Conservation (phyloP, 1,140 invertebrate species). For the Solen grandis region DNA sequence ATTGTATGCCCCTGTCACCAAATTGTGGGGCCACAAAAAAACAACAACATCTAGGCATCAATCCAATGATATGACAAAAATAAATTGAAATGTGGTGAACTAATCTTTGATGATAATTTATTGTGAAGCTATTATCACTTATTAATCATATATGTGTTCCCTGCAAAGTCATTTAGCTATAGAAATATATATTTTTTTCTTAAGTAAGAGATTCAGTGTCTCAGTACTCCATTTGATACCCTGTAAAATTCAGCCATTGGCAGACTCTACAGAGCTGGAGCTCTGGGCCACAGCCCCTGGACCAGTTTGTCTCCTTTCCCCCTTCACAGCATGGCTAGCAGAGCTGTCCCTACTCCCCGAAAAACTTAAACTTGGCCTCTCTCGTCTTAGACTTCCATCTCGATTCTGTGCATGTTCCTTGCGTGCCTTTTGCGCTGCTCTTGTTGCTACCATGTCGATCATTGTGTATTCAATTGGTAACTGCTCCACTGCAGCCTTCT, state of each 20-base stretch:
- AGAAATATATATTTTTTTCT: too few relatives aligned
- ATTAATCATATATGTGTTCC: too few relatives aligned
- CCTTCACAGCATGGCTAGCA: neutral
- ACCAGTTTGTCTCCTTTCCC: constrained; percentile 29
- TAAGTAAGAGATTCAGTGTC: too few relatives aligned
- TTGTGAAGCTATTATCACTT: too few relatives aligned
- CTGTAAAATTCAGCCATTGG: neutral
- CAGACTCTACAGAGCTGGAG: too few relatives aligned
- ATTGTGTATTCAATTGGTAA: constrained; percentile 74
- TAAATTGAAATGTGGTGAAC: too few relatives aligned
- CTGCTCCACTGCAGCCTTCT: constrained; percentile 59
- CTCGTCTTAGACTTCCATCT: constrained; percentile 63
- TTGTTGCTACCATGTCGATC: constrained; percentile 77
- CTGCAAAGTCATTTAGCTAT: too few relatives aligned
- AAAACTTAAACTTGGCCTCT: neutral
- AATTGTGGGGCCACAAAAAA: too few relatives aligned
- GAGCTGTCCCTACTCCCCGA: constrained; percentile 19
- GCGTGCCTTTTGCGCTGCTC: constrained; percentile 70
- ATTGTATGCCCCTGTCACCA: too few relatives aligned
- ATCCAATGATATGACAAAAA: too few relatives aligned
- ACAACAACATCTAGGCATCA: too few relatives aligned
- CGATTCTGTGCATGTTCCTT: constrained; percentile 74
- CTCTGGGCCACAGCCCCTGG: neutral
- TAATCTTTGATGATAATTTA: too few relatives aligned
- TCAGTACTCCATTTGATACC: neutral